Conservation (phyloP, 2,888 invertebrate species). For the Siphlonurus alternatus region DNA sequence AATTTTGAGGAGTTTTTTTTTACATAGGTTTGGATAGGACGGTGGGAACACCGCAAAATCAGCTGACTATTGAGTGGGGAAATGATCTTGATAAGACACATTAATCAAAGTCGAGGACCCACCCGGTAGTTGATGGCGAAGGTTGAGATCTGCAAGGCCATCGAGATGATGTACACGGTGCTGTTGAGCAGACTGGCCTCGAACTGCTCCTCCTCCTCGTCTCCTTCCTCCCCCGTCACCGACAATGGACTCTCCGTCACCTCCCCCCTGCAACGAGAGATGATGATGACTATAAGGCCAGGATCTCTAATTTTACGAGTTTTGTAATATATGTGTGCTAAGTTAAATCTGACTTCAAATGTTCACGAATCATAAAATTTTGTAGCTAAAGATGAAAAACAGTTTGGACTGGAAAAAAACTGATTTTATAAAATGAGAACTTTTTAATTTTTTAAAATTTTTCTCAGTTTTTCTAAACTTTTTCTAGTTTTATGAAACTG, state of each 20-base stretch:
- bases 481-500: no score
- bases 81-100: background rate
- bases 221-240: background rate
- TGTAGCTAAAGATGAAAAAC: no score
- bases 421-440: no score
- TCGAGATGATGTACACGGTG: constrained; percentile 95
- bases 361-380: no score
- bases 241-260: no score
- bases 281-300: no score
- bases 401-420: no score
- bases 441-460: background rate
- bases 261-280: no score
- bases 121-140: constrained; percentile 99
- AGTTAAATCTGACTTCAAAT: no score
- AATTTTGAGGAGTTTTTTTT: no score
- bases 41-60: background rate
- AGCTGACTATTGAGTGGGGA: background rate
- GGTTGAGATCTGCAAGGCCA: constrained; percentile 93
- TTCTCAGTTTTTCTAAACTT: background rate
- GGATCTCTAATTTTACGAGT: no score
- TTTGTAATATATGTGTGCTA: no score
- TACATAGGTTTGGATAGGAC: background rate
- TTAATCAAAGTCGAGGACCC: constrained; percentile 20
- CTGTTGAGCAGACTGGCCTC: constrained; percentile 91
- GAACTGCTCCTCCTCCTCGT: constrained; percentile 55